Evolutionary conservation across 92 coral and sea anemone species (phyloP).

Genomic region (Epizoanthus stellaris): DNA sequence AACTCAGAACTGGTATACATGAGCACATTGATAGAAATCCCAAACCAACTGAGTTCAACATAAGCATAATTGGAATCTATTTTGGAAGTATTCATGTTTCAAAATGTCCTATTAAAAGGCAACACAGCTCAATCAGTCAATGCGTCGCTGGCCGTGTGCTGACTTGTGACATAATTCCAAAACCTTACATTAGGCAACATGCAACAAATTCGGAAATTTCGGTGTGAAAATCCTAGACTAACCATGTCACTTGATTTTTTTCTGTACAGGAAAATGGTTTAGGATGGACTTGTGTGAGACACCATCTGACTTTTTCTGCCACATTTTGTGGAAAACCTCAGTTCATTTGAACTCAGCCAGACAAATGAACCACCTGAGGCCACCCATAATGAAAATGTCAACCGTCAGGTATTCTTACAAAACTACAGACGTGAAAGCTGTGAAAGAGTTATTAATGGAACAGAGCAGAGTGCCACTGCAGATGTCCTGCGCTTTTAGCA

Average conservation of each 20-base stretch:
- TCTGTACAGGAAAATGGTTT: background rate
- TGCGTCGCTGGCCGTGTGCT: too few relatives aligned
- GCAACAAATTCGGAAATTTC: background rate
- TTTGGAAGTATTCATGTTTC: too few relatives aligned
- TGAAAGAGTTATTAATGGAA: background rate
- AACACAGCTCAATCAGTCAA: too few relatives aligned
- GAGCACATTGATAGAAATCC: too few relatives aligned
- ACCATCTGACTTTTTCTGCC: background rate
- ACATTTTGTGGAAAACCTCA: background rate
- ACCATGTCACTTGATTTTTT: background rate
- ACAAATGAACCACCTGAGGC: background rate
- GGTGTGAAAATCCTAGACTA: background rate
- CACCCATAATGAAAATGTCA: background rate
- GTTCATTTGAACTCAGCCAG: background rate
- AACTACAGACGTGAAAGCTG: background rate
- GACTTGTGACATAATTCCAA: too few relatives aligned
- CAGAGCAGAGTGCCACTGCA: background rate
- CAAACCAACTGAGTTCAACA: too few relatives aligned
- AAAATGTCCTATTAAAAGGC: too few relatives aligned
- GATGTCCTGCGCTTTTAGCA: background rate
- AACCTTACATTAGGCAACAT: too few relatives aligned
- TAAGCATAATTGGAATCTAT: too few relatives aligned
- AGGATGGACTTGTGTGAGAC: slow-evolving; percentile 1
- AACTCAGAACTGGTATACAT: too few relatives aligned
- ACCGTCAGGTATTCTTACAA: background rate